Base-by-base conservation (phyloP, 2,113 vertebrate genomes). In the Mixornis gularis region DNA sequence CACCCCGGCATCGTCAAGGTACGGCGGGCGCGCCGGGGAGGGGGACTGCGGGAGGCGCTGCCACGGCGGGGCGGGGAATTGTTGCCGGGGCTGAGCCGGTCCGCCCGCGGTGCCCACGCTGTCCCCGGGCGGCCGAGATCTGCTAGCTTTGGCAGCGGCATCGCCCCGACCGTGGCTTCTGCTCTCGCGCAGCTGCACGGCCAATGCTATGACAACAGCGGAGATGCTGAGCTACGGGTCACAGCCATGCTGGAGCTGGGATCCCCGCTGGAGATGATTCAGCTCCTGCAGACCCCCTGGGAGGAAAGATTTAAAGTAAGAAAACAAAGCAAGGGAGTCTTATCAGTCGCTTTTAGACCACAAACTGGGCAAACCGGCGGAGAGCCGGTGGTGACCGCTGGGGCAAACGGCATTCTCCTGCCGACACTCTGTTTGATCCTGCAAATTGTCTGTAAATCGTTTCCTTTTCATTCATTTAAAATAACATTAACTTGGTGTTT, bases 301-400 rank as follows among this genome's bases (percentile, higher is more conserved):
- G 99, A 99, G 94, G 98, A 99, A 96, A 97, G 99, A 96, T 99
- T 99, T 97, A 98, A 98, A 98, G 98, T 99, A 97, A 98, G 98
- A 86, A 94, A 83, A 92, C 90, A 43, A 78, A 65, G 29, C 70
- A 46, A 80, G 77, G 64, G 25, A 34, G 63, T 91, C 94, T 93
- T 94, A 78, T 96, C 96, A 34, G 90, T 63, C 27, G 32, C 36
- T 56, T 76, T 82, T 73, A 77, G 94, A 88, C 53, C 84, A 36
- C 91, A 41, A 27, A 68, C 86, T 41, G 94, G 81, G 96, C 66
- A 77, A 76, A 95, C 44, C 12, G 53, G 91, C 9, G 11, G 82
- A 56, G 73, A 78, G 43, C 69, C 79, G 13, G 5, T 32, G 79
- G 30, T 66, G 78, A 34, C 73, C 32, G 93, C 73, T 36, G 65